Evolutionary conservation across 2,888 invertebrate genomes (phyloP).

Genomic region (Ptilodon capucinus): DNA sequence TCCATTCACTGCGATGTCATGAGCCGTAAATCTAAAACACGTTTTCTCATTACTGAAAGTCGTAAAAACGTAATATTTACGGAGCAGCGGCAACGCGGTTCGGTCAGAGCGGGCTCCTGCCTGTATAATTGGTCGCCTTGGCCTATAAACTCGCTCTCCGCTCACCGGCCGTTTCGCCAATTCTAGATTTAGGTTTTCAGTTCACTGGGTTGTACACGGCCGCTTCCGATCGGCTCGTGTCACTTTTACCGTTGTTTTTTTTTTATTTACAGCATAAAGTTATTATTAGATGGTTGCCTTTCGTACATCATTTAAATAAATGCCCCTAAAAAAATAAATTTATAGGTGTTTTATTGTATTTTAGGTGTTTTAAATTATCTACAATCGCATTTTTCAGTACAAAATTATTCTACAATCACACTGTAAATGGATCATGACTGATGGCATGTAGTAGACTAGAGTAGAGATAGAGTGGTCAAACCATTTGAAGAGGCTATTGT

Average conservation of each 20-base stretch:
- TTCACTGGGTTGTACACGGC: constrained; percentile 68
- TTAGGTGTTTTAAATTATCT: no score
- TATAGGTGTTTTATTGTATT: no score
- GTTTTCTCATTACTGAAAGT: constrained; percentile 34
- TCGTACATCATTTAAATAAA: no score
- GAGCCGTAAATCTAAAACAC: constrained; percentile 16
- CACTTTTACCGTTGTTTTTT: constrained; percentile 20
- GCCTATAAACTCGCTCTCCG: constrained; percentile 69
- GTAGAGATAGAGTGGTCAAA: no score
- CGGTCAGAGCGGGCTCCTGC: constrained; percentile 44
- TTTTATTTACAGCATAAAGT: not conserved
- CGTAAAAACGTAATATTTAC: constrained; percentile 45
- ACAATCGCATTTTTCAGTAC: no score
- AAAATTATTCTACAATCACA: no score
- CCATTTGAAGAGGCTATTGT: no score
- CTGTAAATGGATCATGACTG: no score
- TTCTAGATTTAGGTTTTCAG: constrained; percentile 82
- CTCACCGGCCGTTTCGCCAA: constrained; percentile 70
- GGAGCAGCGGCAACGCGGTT: constrained; percentile 34
- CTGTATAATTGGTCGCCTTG: constrained; percentile 72
- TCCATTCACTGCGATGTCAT: not conserved
- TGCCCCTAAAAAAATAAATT: no score
- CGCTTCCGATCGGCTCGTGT: constrained; percentile 54
- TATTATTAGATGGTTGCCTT: not conserved
- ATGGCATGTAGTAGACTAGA: no score